Evolutionary conservation across 2,888 invertebrate species (phyloP), one percentile per base, ranked within the genome.

Genomic region (Melipona bicolor): DNA sequence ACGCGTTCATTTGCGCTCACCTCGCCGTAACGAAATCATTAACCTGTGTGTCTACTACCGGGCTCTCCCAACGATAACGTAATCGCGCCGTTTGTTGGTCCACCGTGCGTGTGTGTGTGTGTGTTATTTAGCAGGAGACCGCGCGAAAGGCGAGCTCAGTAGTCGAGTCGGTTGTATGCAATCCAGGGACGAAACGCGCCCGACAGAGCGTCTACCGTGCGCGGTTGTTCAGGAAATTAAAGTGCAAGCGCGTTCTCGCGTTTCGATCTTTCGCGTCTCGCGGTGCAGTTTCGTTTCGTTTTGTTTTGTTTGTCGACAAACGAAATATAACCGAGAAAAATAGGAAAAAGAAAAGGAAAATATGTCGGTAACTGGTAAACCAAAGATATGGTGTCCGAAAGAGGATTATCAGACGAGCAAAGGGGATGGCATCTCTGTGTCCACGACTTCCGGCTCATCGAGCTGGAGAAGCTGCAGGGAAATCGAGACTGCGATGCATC

Each of bases 21-120:
- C 78, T 76, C 85, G 84, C 87, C 92, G 92, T 91, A 86, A 92
- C 92, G 89, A 88, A 90, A 91, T 88, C 88, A 89, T 91, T 87
- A 87, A 76, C 77, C 79, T 65, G 83, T 76, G 64, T 78, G 9
- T 43, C 43, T 2, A 36, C 79, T 73, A 85, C 36, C 70, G 11
- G 78, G 56, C 81, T 76, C 88, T 82, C 87, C 88, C 83, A 78
- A 72, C 79, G 77, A 70, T 77, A 84, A 84, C 79, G 87, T 88
- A 84, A 89, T 80, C 83, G 77, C 67, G 56, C 64, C 81, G 69
- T 78, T 87, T 81, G 75, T 80, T 80, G 73, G 72, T 56, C 79
- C 76, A 61, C 72, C 21, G 36, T 43, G 36, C 4, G 36, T 43
- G 36, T 43, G 36, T 36, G 36, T 36, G 36, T 36, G 36, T 36